These are phyloP conservation scores for Notoglanidium macrostoma DNA, from an alignment of 2,797 vertebrate species.

Conservation along the genomic window DNA sequence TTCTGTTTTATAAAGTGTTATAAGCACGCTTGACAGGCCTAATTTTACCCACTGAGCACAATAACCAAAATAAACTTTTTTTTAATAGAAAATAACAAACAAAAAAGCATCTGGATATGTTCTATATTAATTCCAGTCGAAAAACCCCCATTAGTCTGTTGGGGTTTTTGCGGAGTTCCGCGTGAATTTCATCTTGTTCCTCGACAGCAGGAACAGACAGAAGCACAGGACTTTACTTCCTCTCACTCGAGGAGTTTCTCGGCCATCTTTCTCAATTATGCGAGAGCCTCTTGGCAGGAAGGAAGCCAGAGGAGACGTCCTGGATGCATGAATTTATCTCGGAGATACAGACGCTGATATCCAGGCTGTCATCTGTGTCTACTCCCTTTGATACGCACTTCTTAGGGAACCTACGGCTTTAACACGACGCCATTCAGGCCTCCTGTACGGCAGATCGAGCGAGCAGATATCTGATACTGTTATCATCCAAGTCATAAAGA, in stretches of 20 bases:
- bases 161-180: neutral
- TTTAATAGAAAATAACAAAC: no score
- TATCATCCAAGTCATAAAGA: slow-evolving; percentile 64
- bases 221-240: slow-evolving; percentile 45
- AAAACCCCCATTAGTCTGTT: neutral
- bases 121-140: neutral
- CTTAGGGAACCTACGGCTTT: slow-evolving; percentile 31
- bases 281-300: slow-evolving; percentile 39
- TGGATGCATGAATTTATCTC: slow-evolving; percentile 54
- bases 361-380: slow-evolving; percentile 43
- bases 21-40: neutral
- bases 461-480: slow-evolving; percentile 62
- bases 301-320: slow-evolving; percentile 39
- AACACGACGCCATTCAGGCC: slow-evolving; percentile 45
- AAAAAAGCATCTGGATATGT: neutral
- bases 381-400: slow-evolving; percentile 50
- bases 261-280: slow-evolving; percentile 52
- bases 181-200: slow-evolving; percentile 40
- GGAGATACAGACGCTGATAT: slow-evolving; percentile 55
- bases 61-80: neutral
- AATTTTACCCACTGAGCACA: neutral
- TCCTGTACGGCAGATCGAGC: neutral
- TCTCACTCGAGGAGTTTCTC: slow-evolving; percentile 28
- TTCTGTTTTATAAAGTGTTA: neutral
- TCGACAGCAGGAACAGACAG: slow-evolving; percentile 30